Evolutionary conservation across 2,888 invertebrate species (phyloP).

Genomic region (Latrodectus elegans): DNA sequence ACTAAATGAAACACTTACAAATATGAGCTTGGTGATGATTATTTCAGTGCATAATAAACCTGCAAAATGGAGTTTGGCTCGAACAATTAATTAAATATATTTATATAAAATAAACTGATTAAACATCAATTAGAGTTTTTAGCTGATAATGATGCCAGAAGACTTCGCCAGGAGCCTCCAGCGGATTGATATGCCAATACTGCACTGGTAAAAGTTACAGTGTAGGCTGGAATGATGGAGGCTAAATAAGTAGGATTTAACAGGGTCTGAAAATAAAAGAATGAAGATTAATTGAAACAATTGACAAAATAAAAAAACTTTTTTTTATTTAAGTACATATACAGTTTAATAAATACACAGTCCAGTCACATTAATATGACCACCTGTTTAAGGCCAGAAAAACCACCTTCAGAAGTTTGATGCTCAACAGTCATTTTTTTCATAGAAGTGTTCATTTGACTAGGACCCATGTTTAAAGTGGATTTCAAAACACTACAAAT

Average conservation of each 20-base stretch:
- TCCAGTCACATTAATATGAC: no score
- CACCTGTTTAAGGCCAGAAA: no score
- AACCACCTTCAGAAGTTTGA: no score
- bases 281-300: no score
- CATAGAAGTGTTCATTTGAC: no score
- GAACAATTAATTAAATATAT: background rate
- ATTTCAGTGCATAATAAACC: background rate
- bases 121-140: conserved; percentile 63
- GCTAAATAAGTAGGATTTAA: conserved; percentile 83
- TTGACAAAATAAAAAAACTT: background rate
- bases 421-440: no score
- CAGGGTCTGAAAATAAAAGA: conserved; percentile 78
- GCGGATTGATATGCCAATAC: conserved; percentile 75
- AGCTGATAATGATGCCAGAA: conserved; percentile 48
- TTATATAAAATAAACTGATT: background rate
- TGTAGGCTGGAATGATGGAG: conserved; percentile 83
- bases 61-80: background rate
- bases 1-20: conserved; percentile 62
- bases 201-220: conserved; percentile 81
- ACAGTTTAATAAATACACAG: no score
- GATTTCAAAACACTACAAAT: no score
- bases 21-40: conserved; percentile 57
- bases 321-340: background rate
- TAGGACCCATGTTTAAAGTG: no score
- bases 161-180: conserved; percentile 72